Evolutionary conservation across 2,797 vertebrate genomes (phyloP), one percentile per base, ranked within the genome.

Genomic region (Austrolebias charrua): DNA sequence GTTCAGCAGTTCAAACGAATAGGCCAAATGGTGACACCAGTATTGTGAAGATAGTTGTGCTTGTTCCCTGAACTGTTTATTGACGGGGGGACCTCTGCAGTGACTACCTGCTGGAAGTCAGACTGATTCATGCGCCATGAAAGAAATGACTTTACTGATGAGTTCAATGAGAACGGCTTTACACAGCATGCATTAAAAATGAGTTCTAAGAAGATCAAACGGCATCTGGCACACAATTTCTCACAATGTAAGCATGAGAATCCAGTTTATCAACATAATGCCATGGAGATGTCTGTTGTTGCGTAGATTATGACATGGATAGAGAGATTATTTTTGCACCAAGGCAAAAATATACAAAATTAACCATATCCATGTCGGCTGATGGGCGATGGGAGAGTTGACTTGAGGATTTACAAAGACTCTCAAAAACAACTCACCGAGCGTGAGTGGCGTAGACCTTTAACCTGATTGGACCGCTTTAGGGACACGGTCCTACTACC

Each of bases 401-500:
- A 77, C 67, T 55, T 55, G 52, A 64, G 14, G 57, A 59, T 48
- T 48, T 78, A 20, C 63, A 69, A 83, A 62, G 75, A 60, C 55
- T 79, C 76, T 72, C 66, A 76, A 57, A 28, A 60, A 58, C 79
- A 82, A 91, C 91, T 91, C 88, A 92, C 90, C 90, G 90, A 90
- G 63, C 82, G 90, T 79, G 90, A 91, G 89, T 91, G 88, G 75
- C 90, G 91, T 74, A 90, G 87, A 66, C 89, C 90, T 88, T 81
- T 91, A 85, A 91, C 83, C 88, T 91, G 91, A 90, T 92, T 92
- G 89, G 91, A 92, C 72, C 90, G 89, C 73, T 92, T 92, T 82
- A 91, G 86, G 72, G 91, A 91, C 0, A 88, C 86, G 51, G 89
- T 84, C 84, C 90, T 85, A 91, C 89, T 91, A 89, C 90, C 91